Base-by-base conservation (phyloP, 2,797 vertebrate genomes). In the Columba guinea region DNA sequence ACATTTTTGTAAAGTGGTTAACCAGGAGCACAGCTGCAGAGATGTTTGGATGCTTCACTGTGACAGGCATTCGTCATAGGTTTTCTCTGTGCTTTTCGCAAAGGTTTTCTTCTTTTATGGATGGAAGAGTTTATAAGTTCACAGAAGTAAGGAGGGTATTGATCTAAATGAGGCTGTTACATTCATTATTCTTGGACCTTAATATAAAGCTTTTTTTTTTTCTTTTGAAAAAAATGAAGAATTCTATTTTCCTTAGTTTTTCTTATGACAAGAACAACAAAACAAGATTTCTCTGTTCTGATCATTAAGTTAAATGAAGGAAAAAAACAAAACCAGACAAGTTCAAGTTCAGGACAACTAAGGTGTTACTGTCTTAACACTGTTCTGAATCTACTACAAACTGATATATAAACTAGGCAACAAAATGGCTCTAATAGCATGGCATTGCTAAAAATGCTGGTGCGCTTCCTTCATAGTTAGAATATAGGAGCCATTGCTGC, bases 1-100 rank as follows among this genome's bases (percentile, higher is more conserved):
- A 92, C 92, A 94, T 97, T 98, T 98, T 98, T 97, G 96, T 97
- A 84, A 97, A 95, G 95, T 96, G 97, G 98, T 97, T 97, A 97
- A 97, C 97, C 97, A 97, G 93, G 93, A 96, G 91, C 90, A 87
- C 98, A 97, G 97, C 97, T 98, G 97, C 94, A 97, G 91, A 87
- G 92, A 94, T 93, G 94, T 92, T 79, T 89, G 76, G 87, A 83
- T 87, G 92, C 86, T 93, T 94, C 81, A 24, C 58, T 93, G 71
- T 73, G 93, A 85, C 95, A 93, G 87, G 88, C 96, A 75, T 91
- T 96, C 92, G 87, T 91, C 93, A 89, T 39, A 56, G 79, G 56
- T 71, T 86, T 93, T 95, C 65, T 90, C 73, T 75, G 44, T 90
- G 82, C 67, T 92, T 81, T 88, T 90, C 75, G 32, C 58, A 64